These are phyloP conservation scores for Callipepla californica DNA, from an alignment of 2,113 vertebrate species.

Conservation along the genomic window DNA sequence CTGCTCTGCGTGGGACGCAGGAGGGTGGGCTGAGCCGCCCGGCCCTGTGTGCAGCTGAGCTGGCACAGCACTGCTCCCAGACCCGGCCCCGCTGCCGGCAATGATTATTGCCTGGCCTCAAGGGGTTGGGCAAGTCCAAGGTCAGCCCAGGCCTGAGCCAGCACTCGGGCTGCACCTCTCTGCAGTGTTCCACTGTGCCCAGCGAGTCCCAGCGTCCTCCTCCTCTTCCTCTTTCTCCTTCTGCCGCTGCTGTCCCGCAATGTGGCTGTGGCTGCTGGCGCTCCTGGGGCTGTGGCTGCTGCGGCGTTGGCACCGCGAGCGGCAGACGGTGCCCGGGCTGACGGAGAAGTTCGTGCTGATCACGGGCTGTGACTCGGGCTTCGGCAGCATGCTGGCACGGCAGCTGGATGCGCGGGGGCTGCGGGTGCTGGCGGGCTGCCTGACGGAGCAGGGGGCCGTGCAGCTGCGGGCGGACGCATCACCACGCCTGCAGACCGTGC, in stretches of 20 bases:
- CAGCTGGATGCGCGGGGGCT: slow-evolving; percentile 83
- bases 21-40: background rate
- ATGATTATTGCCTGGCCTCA: too few relatives aligned
- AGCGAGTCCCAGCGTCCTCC: background rate
- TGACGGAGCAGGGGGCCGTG: slow-evolving; percentile 79
- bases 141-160: background rate
- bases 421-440: slow-evolving; percentile 84
- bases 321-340: slow-evolving; percentile 51
- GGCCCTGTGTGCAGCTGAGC: background rate
- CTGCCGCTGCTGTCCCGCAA: background rate
- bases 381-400: slow-evolving; percentile 84
- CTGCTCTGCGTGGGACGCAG: too few relatives aligned
- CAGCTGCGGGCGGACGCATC: slow-evolving; percentile 78
- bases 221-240: too few relatives aligned
- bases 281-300: background rate
- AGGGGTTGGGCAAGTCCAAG: background rate
- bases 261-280: background rate
- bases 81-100: background rate
- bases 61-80: background rate
- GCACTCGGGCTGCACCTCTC: background rate
- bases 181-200: background rate
- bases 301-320: slow-evolving; percentile 33
- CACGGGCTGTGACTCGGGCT: slow-evolving; percentile 92
- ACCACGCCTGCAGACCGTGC: slow-evolving; percentile 73
- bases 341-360: slow-evolving; percentile 84